Base-by-base conservation (phyloP, 64 coral and sea anemone genomes). In the Porites australiensis region DNA sequence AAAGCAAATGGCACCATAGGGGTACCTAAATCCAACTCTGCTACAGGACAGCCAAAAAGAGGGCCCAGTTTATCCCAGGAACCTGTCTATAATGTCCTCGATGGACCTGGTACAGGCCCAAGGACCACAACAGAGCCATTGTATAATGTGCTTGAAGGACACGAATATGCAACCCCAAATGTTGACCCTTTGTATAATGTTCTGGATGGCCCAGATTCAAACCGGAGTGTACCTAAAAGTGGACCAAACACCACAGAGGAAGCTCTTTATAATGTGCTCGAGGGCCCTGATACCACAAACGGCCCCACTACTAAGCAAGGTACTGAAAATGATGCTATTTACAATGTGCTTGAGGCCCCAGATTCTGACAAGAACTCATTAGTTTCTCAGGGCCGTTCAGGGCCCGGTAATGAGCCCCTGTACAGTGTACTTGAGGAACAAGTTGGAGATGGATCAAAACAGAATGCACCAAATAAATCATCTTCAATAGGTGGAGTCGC, bases 201-300 rank as follows among this genome's bases (percentile, higher is more conserved):
- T 14, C 72, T 2, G 4, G 43, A 74, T 6, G 72, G 72, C 3
- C 72, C 72, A 14, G 43, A 74, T 4, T 11, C 43, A 19, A 64
- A 13, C 5, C 72, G 48, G 9, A 45, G 48, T 5, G 1, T 10
- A 13, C 13, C 12, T 2, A 44, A 48, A 45, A 13, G 2, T 45
- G 43, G 44, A 74, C 37, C 44, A 13, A 9, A 16, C 44, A 48
- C 8, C 3, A 5, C 44, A 49, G 43, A 74, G 13, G 72, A 74
- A 66, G 59, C 79, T 18, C 60, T 83, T 10, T 83, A 83, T 8
- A 84, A 84, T 69, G 63, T 52, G 3, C 63, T 84, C 6, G 81
- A 84, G 9, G 64, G 44, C 63, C 19, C 81, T 22, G 63, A 69
- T 84, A n/a, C 63, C 22, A 63, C 12, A 84, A 68, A 68, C 1